Base-by-base conservation (phyloP, 2,888 invertebrate species). In the Athalia circularis region DNA sequence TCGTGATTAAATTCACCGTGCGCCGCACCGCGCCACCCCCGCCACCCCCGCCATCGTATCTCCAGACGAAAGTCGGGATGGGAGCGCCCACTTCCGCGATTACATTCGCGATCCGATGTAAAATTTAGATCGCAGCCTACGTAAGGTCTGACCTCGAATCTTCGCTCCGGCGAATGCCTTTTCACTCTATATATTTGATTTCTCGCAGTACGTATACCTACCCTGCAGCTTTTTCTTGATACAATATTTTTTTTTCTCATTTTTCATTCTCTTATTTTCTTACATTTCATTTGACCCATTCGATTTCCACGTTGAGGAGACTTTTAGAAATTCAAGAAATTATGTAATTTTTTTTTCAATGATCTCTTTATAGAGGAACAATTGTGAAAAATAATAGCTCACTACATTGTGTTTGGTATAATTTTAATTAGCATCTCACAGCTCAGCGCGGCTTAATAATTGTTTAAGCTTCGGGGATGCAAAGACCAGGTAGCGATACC, bases 31-130 rank as follows among this genome's bases (percentile, higher is more conserved):
- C 29, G 29, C 29, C 29, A 29, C 29, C 29, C 29, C 29, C 29
- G 29, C 29, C 29, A 29, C 29, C 29, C 29, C 62, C 72, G 57
- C 70, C 62, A 62, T 29, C 62, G 75, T 75, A 62, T 64, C 75
- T 64, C 62, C 64, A 64, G 75, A 75, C 61, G 52, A 7, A 9
- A 62, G 52, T 29, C 13, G 52, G 13, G 57, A 47, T n/a, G 75
- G 75, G 62, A 48, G 75, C 75, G 11, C 75, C 75, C 64, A 75
- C 75, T 75, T 75, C 64, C 75, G 75, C 75, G 75, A 75, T 75
- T 75, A 75, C 75, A 75, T 75, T 75, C 64, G 75, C 75, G 75
- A 75, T 75, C 75, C 62, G 75, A 75, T 75, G 75, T 75, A 75
- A 75, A 75, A 75, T 75, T 75, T 75, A 75, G 62, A 64, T 61